These are phyloP conservation scores for Cyanoliseus patagonus DNA, from an alignment of 2,113 vertebrate species.

Conservation along the genomic window DNA sequence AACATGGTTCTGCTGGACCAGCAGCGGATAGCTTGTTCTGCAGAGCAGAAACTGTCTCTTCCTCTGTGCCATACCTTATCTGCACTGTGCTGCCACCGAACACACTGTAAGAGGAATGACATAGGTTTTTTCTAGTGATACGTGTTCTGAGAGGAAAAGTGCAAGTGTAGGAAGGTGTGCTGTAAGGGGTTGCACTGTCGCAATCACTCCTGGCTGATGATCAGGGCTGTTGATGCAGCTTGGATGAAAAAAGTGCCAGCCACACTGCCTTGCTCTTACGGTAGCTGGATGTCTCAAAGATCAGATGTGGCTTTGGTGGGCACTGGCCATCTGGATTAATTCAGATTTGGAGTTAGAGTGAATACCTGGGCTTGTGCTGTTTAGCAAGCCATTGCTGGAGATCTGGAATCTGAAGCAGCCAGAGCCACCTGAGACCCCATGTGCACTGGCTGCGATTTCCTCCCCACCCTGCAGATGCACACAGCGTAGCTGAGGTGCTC, in stretches of 20 bases:
- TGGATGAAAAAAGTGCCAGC: background rate
- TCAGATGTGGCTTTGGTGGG: background rate
- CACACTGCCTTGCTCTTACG: background rate
- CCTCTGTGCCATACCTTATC: background rate
- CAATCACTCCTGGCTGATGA: background rate
- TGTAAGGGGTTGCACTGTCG: background rate
- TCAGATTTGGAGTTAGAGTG: background rate
- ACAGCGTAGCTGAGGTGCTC: background rate
- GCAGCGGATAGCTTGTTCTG: background rate
- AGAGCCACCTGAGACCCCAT: background rate
- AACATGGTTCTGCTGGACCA: fast-evolving
- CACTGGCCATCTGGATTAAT: background rate
- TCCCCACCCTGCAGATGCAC: background rate
- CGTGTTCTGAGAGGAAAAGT: background rate
- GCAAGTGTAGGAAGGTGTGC: background rate
- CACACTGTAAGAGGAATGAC: background rate
- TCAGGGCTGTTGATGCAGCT: background rate
- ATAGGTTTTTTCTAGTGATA: background rate
- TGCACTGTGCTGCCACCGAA: background rate
- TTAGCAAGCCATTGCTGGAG: background rate
- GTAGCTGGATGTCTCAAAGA: background rate
- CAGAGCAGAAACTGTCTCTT: background rate
- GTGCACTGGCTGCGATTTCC: background rate
- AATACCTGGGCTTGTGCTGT: background rate
- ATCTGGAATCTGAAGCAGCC: background rate